Base-by-base conservation (phyloP, 1,140 invertebrate species). In the Drosophila sechellia region DNA sequence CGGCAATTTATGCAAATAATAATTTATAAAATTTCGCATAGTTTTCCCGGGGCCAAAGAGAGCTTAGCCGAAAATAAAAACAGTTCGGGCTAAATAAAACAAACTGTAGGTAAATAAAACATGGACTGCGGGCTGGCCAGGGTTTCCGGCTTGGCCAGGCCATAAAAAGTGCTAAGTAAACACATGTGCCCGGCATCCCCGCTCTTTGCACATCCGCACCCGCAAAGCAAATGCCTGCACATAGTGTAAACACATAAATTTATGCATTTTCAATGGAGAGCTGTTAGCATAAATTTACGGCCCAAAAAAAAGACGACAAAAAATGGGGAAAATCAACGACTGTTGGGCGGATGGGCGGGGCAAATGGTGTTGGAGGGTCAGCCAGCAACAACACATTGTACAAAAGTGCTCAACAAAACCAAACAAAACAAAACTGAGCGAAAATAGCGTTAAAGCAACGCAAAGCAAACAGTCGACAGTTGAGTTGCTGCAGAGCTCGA, bases 241-340 rank as follows among this genome's bases (percentile, higher is more conserved):
- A 90, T 80, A 89, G 84, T 90, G 80, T 89, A 90, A 90, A 89
- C 85, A 90, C 85, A 90, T 89, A 89, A 89, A 89, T 89, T 89
- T 89, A 89, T 89, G 85, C 85, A 90, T 84, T 89, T 89, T 89
- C 85, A 89, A 89, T 89, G 85, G 85, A 90, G 86, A 89, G 83
- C 85, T 90, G 85, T 89, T 89, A 90, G 85, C 85, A 89, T 89
- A 89, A 89, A 89, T 89, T 90, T 89, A 85, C 80, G 61, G 77
- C 79, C 83, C 56, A 64, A 64, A 79, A 75, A 85, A 68, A 70
- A 31, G 6, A 31, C 31, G 31, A 31, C 31, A 31, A 31, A 31
- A 65, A 45, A 31, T 45, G 66, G 57, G 40, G 55, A 61, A 56
- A 71, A 83, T 61, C 72, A 75, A 70, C 40, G 56, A 55, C 25